A percentile compares a stretch with the other conserved stretches of the same genome.
Conservation (phyloP, 1,140 invertebrate species). For the Himalopsyche phryganea region DNA sequence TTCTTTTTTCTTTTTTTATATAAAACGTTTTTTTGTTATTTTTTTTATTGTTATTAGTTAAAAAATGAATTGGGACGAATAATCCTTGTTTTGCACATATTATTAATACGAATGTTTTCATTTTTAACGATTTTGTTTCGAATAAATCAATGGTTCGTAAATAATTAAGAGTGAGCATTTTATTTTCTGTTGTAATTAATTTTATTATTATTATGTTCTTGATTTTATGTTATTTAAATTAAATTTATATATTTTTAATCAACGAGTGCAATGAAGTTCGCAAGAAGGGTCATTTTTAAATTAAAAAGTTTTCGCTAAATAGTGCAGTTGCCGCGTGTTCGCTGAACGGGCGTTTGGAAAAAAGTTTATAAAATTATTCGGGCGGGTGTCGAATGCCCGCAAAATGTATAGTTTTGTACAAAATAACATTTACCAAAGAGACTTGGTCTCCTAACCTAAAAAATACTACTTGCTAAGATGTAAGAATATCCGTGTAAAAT, state of each 20-base stretch:
- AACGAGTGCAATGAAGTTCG: slow-evolving; percentile 51
- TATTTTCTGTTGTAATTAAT: slow-evolving; percentile 55
- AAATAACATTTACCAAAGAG: slow-evolving; percentile 56
- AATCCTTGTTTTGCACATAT: slow-evolving; percentile 21
- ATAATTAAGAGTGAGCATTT: slow-evolving; percentile 39
- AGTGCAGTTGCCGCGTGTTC: too few relatives aligned
- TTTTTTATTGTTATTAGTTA: slow-evolving; percentile 32
- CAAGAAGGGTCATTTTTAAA: slow-evolving; percentile 3
- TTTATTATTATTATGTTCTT: slow-evolving; percentile 46
- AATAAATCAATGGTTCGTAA: slow-evolving; percentile 30
- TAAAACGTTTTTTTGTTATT: slow-evolving; percentile 24
- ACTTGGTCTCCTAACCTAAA: slow-evolving; percentile 52
- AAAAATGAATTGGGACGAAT: slow-evolving; percentile 5
- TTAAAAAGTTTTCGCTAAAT: too few relatives aligned
- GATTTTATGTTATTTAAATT: slow-evolving; percentile 52
- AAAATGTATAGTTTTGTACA: slow-evolving; percentile 54
- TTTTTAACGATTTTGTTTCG: slow-evolving; percentile 27
- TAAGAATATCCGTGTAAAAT: slow-evolving; percentile 31
- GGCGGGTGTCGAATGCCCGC: slow-evolving; percentile 33
- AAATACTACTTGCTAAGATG: slow-evolving; percentile 37
- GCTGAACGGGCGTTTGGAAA: too few relatives aligned
- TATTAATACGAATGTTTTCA: slow-evolving; percentile 16
- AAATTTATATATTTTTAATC: slow-evolving; percentile 44
- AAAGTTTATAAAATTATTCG: too few relatives aligned
- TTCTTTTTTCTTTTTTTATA: slow-evolving; percentile 13